phyloP scores from a whole-genome alignment of 2,113 vertebrate genomes.

The Beaufortia kweichowensis region DNA sequence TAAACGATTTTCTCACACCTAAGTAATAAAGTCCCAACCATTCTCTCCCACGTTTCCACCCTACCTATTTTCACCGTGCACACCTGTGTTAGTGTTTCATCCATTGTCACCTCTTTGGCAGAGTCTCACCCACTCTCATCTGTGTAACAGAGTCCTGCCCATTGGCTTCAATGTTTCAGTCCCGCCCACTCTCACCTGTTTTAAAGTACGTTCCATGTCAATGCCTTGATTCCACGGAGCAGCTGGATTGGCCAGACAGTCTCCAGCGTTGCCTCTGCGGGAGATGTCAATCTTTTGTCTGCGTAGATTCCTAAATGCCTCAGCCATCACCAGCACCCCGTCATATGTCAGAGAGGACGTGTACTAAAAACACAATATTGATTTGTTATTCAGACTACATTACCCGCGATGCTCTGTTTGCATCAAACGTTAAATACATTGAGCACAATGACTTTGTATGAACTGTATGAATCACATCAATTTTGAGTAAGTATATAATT shows the following conservation, averaged over 20 bases:
- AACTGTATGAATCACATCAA: too few species aligned
- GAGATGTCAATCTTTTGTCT: conserved; percentile 98
- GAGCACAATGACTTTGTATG: background rate
- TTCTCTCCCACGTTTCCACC: background rate
- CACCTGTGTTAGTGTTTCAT: background rate
- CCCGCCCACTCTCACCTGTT: conserved; percentile 81
- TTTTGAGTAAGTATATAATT: too few species aligned
- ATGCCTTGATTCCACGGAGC: conserved; percentile 98
- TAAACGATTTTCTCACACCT: too few species aligned
- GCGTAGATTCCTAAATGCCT: conserved; percentile 94
- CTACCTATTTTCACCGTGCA: background rate
- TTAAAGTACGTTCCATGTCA: conserved; percentile 98
- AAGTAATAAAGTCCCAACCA: background rate
- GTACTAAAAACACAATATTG: conserved; percentile 77
- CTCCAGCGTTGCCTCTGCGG: conserved; percentile 95
- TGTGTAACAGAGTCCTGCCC: background rate
- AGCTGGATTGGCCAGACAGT: conserved; percentile 96
- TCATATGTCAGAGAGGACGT: conserved; percentile 96
- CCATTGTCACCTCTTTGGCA: background rate
- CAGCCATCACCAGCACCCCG: conserved; percentile 96
- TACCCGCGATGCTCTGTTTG: conserved; percentile 6
- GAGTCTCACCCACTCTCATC: background rate
- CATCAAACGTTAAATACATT: background rate
- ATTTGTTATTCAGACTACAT: conserved; percentile 8
- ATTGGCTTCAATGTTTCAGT: background rate